A percentile compares a stretch with the other conserved stretches of the same genome.
Conservation (phyloP, 2,888 invertebrate genomes). For the Caenorhabditis auriculariae region DNA sequence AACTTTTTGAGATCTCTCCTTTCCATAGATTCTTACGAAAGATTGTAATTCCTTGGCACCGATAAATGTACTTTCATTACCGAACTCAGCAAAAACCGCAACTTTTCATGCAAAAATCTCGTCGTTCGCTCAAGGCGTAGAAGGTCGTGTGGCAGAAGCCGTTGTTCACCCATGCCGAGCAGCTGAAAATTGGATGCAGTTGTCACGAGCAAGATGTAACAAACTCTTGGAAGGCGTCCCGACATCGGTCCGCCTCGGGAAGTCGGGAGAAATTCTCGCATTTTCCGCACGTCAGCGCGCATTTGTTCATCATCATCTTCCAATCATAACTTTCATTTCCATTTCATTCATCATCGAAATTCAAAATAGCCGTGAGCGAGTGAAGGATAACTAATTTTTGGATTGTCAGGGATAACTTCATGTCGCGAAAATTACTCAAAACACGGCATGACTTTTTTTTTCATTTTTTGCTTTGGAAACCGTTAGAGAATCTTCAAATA, state of each 20-base stretch:
- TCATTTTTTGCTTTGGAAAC: too few relatives aligned
- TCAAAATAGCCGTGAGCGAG: neutral
- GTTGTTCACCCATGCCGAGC: constrained; percentile 19
- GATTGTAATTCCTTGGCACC: too few relatives aligned
- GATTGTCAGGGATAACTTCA: too few relatives aligned
- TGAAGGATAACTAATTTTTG: too few relatives aligned
- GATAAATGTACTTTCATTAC: neutral
- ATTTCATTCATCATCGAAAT: neutral
- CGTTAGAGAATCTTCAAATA: neutral
- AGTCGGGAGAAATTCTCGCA: constrained; percentile 17
- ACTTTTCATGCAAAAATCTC: constrained; percentile 18
- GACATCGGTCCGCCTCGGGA: constrained; percentile 13
- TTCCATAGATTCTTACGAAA: too few relatives aligned
- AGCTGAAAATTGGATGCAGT: constrained; percentile 10
- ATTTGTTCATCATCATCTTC: constrained; percentile 26
- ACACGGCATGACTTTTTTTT: too few relatives aligned
- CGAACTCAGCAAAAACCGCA: constrained; percentile 14
- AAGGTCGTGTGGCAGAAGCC: constrained; percentile 26
- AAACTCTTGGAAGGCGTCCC: constrained; percentile 22
- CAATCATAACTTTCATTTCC: constrained; percentile 1
- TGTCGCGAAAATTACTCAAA: too few relatives aligned
- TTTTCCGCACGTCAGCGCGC: constrained; percentile 18
- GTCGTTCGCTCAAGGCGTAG: constrained; percentile 22
- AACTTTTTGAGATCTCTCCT: too few relatives aligned
- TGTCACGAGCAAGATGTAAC: neutral